These are phyloP conservation scores for Platypus cylindrus DNA, from an alignment of 2,888 invertebrate species.

Conservation along the genomic window DNA sequence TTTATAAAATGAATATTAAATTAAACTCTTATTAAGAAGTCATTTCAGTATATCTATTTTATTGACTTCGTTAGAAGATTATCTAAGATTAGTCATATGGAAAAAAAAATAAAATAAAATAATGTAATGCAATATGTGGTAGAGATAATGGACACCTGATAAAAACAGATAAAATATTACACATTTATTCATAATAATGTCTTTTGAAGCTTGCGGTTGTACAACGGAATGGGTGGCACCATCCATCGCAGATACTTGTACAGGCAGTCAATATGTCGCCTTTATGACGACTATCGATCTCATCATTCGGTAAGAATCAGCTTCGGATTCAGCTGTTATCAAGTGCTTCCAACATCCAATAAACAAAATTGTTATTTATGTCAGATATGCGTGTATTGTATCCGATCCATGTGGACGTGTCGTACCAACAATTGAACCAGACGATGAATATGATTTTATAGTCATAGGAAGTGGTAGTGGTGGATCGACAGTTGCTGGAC, in stretches of 20 bases:
- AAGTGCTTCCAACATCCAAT: neutral
- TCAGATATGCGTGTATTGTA: conserved; percentile 7
- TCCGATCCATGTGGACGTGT: conserved; percentile 47
- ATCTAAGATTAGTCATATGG: too few species aligned
- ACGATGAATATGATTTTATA: conserved; percentile 22
- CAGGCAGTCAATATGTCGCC: neutral
- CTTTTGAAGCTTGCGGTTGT: neutral
- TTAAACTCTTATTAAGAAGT: too few species aligned
- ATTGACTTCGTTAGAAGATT: too few species aligned
- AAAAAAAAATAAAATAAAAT: too few species aligned
- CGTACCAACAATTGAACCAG: conserved; percentile 31
- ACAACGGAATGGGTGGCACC: neutral
- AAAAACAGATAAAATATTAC: too few species aligned
- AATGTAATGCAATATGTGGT: too few species aligned
- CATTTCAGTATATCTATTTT: too few species aligned
- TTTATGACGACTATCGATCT: neutral
- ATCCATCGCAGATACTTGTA: neutral
- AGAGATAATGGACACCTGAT: too few species aligned
- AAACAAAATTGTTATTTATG: neutral
- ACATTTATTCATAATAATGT: too few species aligned
- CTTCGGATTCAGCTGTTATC: too few species aligned
- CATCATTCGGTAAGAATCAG: neutral
- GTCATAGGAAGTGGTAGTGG: conserved; percentile 52
- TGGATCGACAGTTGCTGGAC: conserved; percentile 47
- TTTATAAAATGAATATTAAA: too few species aligned